phyloP scores from a whole-genome alignment of 23 tunicate genomes.

The Styela clava region DNA sequence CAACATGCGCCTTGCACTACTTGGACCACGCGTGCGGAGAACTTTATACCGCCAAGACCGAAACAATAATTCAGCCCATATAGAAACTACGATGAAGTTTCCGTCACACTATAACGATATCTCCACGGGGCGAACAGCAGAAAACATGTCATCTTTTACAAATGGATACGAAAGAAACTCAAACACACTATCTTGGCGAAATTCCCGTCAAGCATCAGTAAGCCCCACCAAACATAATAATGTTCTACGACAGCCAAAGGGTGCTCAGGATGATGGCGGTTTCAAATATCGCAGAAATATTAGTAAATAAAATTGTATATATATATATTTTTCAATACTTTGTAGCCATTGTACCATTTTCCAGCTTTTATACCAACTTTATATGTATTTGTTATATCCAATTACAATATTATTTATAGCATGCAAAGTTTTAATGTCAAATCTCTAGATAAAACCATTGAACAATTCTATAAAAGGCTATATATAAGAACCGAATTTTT shows the following conservation, averaged over 20 bases:
- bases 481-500: too few species aligned
- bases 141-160: not conserved
- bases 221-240: not conserved
- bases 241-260: constrained; percentile 53
- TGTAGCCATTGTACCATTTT: too few species aligned
- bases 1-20: constrained; percentile 77
- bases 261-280: constrained; percentile 35
- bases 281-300: constrained; percentile 4
- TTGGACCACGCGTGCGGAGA: constrained; percentile 92
- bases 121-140: not conserved
- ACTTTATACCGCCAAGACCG: constrained; percentile 92
- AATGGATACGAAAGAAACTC: not conserved
- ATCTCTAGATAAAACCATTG: too few species aligned
- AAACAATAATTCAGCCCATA: not conserved
- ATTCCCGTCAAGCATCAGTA: not conserved
- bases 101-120: not conserved
- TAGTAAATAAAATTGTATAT: not conserved
- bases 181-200: not conserved
- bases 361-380: too few species aligned
- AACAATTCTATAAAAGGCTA: too few species aligned
- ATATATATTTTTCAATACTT: too few species aligned
- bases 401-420: too few species aligned
- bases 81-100: not conserved
- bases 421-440: too few species aligned
- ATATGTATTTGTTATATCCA: too few species aligned